A percentile compares a stretch with the other conserved stretches of the same genome.
phyloP scores from a whole-genome alignment of 2,113 vertebrate genomes.

The Strix aluco region DNA sequence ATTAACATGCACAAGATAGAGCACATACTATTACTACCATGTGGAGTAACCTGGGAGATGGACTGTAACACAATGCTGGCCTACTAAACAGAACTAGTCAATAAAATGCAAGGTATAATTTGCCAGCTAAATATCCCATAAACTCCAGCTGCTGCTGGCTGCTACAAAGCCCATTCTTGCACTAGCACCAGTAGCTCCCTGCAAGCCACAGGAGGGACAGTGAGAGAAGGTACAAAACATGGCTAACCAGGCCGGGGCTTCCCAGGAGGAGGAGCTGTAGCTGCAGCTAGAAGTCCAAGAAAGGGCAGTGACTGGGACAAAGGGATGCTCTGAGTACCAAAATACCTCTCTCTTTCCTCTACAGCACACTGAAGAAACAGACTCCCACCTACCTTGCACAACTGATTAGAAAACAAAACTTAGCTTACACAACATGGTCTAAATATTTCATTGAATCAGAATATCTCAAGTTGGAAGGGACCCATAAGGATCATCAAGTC shows the following conservation, averaged over 20 bases:
- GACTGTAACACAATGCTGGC: neutral
- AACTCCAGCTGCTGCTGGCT: neutral
- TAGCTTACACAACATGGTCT: neutral
- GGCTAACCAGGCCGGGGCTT: fast-evolving
- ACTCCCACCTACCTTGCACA: neutral
- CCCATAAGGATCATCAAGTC: too few species aligned
- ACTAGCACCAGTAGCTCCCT: neutral
- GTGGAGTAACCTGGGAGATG: neutral
- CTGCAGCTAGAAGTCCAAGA: neutral
- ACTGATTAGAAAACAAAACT: neutral
- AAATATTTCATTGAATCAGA: neutral
- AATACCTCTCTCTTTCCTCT: neutral
- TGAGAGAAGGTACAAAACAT: neutral
- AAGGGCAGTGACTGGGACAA: neutral
- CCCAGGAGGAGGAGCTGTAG: neutral
- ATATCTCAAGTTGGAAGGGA: neutral
- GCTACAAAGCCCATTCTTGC: neutral
- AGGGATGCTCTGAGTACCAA: neutral
- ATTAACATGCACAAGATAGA: neutral
- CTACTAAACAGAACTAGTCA: neutral
- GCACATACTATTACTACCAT: neutral
- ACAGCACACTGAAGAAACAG: neutral
- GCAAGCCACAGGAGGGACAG: neutral
- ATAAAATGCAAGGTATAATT: neutral
- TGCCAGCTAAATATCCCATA: neutral